These are phyloP conservation scores for Melanotaenia pygmaea DNA, from an alignment of 2,797 vertebrate species.

Conservation along the genomic window DNA sequence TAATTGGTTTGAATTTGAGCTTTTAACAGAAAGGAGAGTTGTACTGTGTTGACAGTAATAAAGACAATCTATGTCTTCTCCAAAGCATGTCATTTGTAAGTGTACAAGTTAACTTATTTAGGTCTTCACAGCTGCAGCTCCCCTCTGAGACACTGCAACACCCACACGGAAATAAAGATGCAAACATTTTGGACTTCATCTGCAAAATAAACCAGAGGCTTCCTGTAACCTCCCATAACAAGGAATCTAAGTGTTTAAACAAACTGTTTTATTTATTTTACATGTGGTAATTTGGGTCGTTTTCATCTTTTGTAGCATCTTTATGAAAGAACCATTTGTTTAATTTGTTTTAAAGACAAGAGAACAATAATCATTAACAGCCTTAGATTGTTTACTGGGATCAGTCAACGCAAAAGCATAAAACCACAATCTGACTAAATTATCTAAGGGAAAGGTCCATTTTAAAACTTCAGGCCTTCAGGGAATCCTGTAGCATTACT, in stretches of 20 bases:
- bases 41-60: conserved; percentile 28
- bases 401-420: neutral
- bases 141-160: conserved; percentile 57
- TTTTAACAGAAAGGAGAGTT: neutral
- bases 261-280: neutral
- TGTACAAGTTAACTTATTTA: conserved; percentile 16
- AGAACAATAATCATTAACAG: neutral
- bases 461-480: neutral
- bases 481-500: neutral
- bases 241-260: neutral
- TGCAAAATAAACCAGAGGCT: conserved; percentile 40
- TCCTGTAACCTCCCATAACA: conserved; percentile 51
- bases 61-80: conserved; percentile 27
- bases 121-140: conserved; percentile 62
- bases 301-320: neutral
- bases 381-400: neutral
- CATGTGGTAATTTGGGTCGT: neutral
- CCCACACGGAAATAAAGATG: conserved; percentile 45
- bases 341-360: neutral
- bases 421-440: neutral
- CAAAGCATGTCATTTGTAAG: neutral
- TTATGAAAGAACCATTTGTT: neutral
- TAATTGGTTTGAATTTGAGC: neutral
- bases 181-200: conserved; percentile 26
- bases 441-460: neutral